phyloP scores from a whole-genome alignment of 2,888 invertebrate genomes.

The Allygus modestus region DNA sequence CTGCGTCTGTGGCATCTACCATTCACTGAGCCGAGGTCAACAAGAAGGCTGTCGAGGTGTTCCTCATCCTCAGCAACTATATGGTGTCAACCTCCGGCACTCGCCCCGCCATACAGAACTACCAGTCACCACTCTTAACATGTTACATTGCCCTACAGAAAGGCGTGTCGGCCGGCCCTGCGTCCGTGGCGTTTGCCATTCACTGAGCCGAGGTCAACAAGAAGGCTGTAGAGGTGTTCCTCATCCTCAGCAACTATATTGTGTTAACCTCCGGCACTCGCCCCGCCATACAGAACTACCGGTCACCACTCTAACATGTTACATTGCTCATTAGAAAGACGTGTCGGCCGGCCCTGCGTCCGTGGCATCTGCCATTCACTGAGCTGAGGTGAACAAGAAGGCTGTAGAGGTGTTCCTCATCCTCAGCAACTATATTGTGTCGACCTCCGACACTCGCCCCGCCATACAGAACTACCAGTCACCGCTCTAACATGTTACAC shows the following conservation, averaged over 20 bases:
- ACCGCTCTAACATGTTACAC: too few species aligned
- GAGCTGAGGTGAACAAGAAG: neutral
- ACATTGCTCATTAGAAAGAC: too few species aligned
- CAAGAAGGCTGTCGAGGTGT: neutral
- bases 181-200: neutral
- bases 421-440: constrained; percentile 2
- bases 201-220: constrained; percentile 6
- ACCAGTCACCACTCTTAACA: too few species aligned
- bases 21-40: neutral
- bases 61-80: constrained; percentile 4
- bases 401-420: neutral
- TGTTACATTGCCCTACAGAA: too few species aligned
- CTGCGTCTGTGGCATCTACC: neutral
- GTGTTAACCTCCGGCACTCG: neutral
- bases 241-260: constrained; percentile 8
- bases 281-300: constrained; percentile 8
- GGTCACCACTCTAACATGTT: too few species aligned
- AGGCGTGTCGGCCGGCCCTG: neutral
- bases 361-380: neutral
- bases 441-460: neutral
- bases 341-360: neutral
- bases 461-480: constrained; percentile 18
- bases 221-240: neutral
- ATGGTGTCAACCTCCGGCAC: neutral
- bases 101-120: neutral